These are phyloP conservation scores for Heliconius hewitsoni DNA, from an alignment of 1,140 invertebrate genomes.

Conservation along the genomic window DNA sequence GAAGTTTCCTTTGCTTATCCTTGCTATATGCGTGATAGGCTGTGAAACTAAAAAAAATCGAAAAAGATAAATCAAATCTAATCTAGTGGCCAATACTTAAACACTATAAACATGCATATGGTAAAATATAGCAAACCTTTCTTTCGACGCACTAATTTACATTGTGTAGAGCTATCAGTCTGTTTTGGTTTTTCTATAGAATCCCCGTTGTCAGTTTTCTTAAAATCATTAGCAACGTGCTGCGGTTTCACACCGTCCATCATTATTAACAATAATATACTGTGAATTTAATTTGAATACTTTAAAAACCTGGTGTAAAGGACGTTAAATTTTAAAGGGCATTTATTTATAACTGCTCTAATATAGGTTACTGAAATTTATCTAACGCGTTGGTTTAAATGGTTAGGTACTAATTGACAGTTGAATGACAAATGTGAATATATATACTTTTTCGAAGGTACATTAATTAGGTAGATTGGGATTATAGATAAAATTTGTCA, in stretches of 20 bases:
- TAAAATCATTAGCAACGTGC: background rate
- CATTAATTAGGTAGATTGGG: background rate
- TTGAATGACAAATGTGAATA: background rate
- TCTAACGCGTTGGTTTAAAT: conserved; percentile 12
- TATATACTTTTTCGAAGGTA: background rate
- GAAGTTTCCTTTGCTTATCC: too few relatives aligned
- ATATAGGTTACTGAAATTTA: conserved; percentile 6
- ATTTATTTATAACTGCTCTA: too few relatives aligned
- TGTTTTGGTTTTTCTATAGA: conserved; percentile 26
- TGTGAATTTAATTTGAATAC: background rate
- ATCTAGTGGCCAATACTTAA: too few relatives aligned
- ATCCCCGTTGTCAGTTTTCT: background rate
- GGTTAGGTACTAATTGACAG: background rate
- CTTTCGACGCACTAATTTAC: conserved; percentile 33
- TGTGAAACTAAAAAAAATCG: too few relatives aligned
- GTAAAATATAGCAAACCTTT: conserved; percentile 11
- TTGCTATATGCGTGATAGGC: too few relatives aligned
- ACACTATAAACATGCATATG: too few relatives aligned
- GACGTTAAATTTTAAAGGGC: too few relatives aligned
- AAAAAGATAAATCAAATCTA: too few relatives aligned
- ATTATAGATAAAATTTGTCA: background rate
- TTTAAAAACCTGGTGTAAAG: too few relatives aligned
- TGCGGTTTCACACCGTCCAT: background rate
- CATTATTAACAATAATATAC: background rate
- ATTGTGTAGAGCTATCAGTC: conserved; percentile 48